A percentile compares a stretch with the other conserved stretches of the same genome.
Conservation (phyloP, 2,113 vertebrate genomes). For the Capreolus pygargus region DNA sequence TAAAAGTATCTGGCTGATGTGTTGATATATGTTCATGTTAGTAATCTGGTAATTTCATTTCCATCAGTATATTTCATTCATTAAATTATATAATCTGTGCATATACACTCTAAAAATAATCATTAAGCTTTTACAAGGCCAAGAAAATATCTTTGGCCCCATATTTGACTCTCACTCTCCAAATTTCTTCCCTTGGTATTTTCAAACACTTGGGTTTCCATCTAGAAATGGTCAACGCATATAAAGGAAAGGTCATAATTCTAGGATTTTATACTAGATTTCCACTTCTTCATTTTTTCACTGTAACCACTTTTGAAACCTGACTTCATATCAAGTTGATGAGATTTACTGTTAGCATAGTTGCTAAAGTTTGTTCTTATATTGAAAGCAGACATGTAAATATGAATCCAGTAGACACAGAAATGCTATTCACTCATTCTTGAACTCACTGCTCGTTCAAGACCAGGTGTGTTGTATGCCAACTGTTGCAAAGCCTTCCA, state of each 20-base stretch:
- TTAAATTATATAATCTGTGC: not conserved
- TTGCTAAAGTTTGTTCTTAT: not conserved
- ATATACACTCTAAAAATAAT: not conserved
- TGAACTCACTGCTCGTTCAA: not conserved
- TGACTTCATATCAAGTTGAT: not conserved
- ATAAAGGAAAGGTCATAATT: not conserved
- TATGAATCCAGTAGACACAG: not conserved
- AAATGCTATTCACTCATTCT: not conserved
- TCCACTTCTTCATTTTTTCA: not conserved
- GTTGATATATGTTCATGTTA: not conserved
- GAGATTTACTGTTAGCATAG: not conserved
- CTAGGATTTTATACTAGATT: not conserved
- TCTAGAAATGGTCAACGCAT: not conserved
- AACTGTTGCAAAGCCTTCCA: not conserved
- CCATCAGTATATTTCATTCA: not conserved
- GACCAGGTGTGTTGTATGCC: rapidly evolving
- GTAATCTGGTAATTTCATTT: not conserved
- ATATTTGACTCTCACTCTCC: not conserved
- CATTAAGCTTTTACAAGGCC: not conserved
- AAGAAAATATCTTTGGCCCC: not conserved
- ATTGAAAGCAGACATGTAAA: not conserved
- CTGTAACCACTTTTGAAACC: not conserved
- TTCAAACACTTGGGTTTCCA: not conserved
- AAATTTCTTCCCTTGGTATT: not conserved
- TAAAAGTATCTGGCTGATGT: not conserved